Conservation (phyloP, 2,113 vertebrate genomes). For the Pedionomus torquatus region DNA sequence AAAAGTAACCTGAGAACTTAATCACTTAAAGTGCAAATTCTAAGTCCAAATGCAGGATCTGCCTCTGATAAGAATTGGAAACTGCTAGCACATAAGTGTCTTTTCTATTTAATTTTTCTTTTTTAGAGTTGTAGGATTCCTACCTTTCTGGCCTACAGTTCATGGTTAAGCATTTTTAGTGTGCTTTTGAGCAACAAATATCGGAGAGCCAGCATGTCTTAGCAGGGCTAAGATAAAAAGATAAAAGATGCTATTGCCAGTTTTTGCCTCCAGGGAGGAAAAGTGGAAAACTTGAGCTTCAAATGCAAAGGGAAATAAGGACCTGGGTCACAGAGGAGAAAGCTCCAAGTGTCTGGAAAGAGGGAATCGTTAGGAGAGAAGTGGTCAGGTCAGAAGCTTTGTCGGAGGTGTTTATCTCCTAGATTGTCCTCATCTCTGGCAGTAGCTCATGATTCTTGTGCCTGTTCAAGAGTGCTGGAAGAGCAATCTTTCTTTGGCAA, state of each 20-base stretch:
- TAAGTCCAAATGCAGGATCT: not conserved
- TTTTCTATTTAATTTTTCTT: not conserved
- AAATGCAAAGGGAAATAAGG: not conserved
- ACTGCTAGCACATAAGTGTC: not conserved
- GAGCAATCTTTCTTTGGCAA: not conserved
- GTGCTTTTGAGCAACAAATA: slow-evolving; percentile 2
- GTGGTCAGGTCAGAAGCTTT: not conserved
- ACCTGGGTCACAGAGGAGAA: not conserved
- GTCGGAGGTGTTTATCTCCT: not conserved
- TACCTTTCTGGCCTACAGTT: not conserved
- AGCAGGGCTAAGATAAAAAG: not conserved
- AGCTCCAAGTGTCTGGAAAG: not conserved
- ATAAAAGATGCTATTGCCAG: not conserved
- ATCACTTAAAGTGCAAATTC: not conserved
- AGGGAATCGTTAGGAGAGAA: not conserved
- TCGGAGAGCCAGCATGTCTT: not conserved
- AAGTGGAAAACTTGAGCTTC: not conserved
- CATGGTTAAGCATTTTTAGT: not conserved
- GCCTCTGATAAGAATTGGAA: slow-evolving; percentile 16
- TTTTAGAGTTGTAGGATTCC: not conserved
- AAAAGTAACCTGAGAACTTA: slow-evolving; percentile 32
- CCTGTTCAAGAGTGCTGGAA: not conserved
- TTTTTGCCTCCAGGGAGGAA: not conserved
- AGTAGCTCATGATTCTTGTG: not conserved
- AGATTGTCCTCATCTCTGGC: not conserved